These are phyloP conservation scores for Fopius arisanus DNA, from an alignment of 1,140 invertebrate species.

Conservation along the genomic window DNA sequence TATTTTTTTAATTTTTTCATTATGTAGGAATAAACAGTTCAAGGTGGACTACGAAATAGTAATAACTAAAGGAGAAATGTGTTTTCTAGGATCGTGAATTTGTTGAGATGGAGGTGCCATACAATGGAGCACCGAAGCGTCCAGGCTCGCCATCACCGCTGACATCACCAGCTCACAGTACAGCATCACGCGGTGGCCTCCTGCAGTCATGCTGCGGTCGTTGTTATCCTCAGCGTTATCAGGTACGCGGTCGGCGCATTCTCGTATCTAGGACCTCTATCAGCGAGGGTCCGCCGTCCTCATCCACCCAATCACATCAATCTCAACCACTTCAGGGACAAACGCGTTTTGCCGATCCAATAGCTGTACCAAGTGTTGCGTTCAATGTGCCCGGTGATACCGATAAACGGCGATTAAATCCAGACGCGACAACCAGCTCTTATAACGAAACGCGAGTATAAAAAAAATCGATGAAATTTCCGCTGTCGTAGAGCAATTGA, in stretches of 20 bases:
- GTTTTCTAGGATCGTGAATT: constrained; percentile 90
- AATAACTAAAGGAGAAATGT: neutral
- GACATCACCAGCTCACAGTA: constrained; percentile 86
- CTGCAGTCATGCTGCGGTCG: constrained; percentile 85
- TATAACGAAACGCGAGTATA: constrained; percentile 63
- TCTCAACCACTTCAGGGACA: constrained; percentile 45
- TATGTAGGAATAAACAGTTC: no score
- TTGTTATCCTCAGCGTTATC: constrained; percentile 88
- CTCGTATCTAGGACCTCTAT: constrained; percentile 61
- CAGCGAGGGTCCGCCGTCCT: constrained; percentile 58
- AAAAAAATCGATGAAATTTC: constrained; percentile 20
- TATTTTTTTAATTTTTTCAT: no score
- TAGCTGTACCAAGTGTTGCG: constrained; percentile 58
- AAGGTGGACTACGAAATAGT: neutral
- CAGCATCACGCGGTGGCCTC: constrained; percentile 76
- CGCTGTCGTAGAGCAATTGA: neutral
- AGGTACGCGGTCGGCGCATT: constrained; percentile 72
- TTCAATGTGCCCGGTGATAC: constrained; percentile 58
- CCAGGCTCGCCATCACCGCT: constrained; percentile 85
- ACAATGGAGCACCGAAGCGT: constrained; percentile 89
- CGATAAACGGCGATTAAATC: constrained; percentile 41
- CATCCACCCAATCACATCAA: constrained; percentile 57
- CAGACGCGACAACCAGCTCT: constrained; percentile 47
- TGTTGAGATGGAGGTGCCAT: constrained; percentile 94
- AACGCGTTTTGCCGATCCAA: constrained; percentile 26